Conservation (phyloP, 1,140 invertebrate species). For the Apis cerana region DNA sequence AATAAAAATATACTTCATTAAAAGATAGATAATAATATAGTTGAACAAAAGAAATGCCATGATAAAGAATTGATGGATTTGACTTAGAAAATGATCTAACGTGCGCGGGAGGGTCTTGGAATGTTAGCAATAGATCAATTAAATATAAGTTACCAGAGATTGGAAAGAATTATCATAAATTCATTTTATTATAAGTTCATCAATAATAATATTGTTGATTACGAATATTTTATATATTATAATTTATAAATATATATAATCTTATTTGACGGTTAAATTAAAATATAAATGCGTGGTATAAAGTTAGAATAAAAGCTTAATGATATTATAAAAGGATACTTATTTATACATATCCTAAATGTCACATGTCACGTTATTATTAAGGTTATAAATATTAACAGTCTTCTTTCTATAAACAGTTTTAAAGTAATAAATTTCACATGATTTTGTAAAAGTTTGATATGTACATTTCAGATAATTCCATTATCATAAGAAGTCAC, state of each 20-base stretch:
- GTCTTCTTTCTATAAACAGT: neutral
- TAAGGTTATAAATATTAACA: constrained; percentile 11
- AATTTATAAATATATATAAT: neutral
- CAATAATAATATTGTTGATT: neutral
- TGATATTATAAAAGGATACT: constrained; percentile 33
- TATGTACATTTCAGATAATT: constrained; percentile 22
- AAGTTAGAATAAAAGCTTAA: neutral
- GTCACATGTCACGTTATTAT: constrained; percentile 9
- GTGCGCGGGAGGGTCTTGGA: neutral
- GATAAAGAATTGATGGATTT: constrained; percentile 28
- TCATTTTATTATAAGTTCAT: neutral
- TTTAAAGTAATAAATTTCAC: neutral
- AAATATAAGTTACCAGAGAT: constrained; percentile 1
- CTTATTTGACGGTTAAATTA: neutral
- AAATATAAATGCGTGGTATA: neutral
- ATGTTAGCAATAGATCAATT: constrained; percentile 7
- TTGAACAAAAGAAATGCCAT: neutral
- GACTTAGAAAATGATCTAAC: constrained; percentile 31
- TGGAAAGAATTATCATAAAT: neutral
- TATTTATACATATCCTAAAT: neutral
- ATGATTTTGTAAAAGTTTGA: neutral
- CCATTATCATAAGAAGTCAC: constrained; percentile 9
- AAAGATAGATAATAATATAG: neutral
- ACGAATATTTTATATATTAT: neutral
- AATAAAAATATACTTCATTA: neutral